Evolutionary conservation across 1,140 invertebrate species (phyloP), one percentile per base, ranked within the genome.

Genomic region (Trichomalopsis sarcophagae): DNA sequence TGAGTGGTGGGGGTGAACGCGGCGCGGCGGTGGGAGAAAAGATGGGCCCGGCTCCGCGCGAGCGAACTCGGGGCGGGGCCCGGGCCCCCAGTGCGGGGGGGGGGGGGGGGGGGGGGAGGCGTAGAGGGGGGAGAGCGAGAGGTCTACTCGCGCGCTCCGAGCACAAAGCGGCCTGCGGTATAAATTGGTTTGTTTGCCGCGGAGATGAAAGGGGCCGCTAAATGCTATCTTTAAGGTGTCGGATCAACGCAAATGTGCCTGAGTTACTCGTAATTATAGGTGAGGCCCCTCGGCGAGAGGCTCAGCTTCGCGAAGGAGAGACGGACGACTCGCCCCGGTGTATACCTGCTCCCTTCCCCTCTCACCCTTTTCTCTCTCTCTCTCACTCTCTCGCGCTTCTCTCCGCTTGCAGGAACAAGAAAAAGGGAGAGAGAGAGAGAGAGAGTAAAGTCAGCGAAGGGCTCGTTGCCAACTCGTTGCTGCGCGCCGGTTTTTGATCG

Each of bases 221-320:
- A 93, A 93, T 93, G 92, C 92, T 93, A 93, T 93, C 92, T 93
- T 93, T 93, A 93, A 93, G 92, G 92, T 93, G 92, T 93, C 92
- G 92, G 92, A 93, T 93, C 92, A 93, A 93, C 92, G 92, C 92
- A 93, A 93, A 93, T 93, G 92, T 93, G 92, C 91, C 92, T 93
- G 92, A 93, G 91, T 93, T 93, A 93, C 92, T 93, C 92, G 92
- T 93, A 93, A 93, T 93, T 93, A 93, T 93, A 93, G 92, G 92
- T 84, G 55, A 84, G 69, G 82, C 74, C 85, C 85, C 78, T 78
- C 73, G 84, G 84, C 81, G 77, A 92, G 92, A 92, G 91, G 90
- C 89, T 89, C 55, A 88, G 87, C 89, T 90, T 90, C 36, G 74
- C 10, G 74, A 75, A 40, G 74, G 74, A 23, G 74, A 75, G 74